Base-by-base conservation (phyloP, 1,140 invertebrate species). In the Psilanteris sp. region DNA sequence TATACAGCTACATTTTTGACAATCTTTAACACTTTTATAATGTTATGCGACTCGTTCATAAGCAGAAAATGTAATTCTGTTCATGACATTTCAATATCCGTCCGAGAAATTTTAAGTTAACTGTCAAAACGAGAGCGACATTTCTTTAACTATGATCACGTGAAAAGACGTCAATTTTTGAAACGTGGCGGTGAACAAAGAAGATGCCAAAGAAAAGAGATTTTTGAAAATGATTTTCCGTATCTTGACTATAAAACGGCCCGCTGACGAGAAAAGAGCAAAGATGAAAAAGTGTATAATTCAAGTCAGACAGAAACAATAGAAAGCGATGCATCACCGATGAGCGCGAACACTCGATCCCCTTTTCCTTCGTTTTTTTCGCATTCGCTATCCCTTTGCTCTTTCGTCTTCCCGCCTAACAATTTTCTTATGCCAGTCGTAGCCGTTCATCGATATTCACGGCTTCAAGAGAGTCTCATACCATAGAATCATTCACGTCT, bases 71-170 rank as follows among this genome's bases (percentile, higher is more conserved):
- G 39, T 59, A 54, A 72, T 50, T 52, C 34, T 68, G 57, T 29
- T 37, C 16, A 44, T 72, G 64, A 59, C 59, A 50, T 64, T 74
- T 67, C 57, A 72, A 67, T 75, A 72, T 77, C 70, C 44, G 37
- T 32, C 36, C 32, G 39, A 37, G 24, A 43, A 46, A 39, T 44
- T 68, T 68, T 54, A 55, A 62, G 34, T 44, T 14, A 41, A 44
- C 54, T 66, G 32, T 64, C 32, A 15, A 70, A 64, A 70, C 48
- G 39, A 32, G 52, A 59, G 31, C 66, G 57, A 46, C 46, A 26
- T 68, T 48, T 57, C 59, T 73, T 66, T 52, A 52, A 59, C 52
- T 34, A 66, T 46, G 43, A 73, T 73, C 32, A 73, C 27, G 15
- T 44, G 43, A 39, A 48, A 59, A 20, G 52, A 59, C 36, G 59